Evolutionary conservation across 2,113 vertebrate genomes (phyloP).

Genomic region (Pteruthius melanotis): DNA sequence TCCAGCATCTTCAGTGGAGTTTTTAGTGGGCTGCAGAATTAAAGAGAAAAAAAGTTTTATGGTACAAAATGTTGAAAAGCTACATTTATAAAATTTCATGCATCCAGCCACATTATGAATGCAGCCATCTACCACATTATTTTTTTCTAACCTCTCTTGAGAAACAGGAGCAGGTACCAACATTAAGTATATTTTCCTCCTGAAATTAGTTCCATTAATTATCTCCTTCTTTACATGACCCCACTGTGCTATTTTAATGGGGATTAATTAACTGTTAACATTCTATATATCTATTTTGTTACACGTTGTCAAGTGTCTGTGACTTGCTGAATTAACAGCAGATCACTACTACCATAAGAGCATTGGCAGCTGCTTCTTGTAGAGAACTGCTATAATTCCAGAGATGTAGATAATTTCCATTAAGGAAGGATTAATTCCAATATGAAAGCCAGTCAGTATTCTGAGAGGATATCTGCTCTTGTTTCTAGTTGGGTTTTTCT

Average conservation of each 20-base stretch:
- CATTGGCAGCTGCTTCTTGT: background rate
- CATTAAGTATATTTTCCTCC: background rate
- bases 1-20: constrained; percentile 85
- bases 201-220: background rate
- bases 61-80: background rate
- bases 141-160: background rate
- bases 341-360: background rate
- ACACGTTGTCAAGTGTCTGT: background rate
- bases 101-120: background rate
- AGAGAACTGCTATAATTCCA: background rate
- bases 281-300: background rate
- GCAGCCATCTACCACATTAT: background rate
- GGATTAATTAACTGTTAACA: background rate
- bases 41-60: background rate
- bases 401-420: background rate
- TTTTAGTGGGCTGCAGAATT: constrained; percentile 78
- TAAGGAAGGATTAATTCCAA: background rate
- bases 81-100: background rate
- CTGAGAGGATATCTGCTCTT: background rate
- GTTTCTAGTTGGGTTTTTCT: background rate
- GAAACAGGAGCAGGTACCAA: background rate
- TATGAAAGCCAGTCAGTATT: background rate
- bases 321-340: background rate
- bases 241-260: background rate
- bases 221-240: background rate